Percentiles rank a stretch among this genome's conserved stretches.
phyloP scores from a whole-genome alignment of 2,797 vertebrate species.

The Adrianichthys oophorus region DNA sequence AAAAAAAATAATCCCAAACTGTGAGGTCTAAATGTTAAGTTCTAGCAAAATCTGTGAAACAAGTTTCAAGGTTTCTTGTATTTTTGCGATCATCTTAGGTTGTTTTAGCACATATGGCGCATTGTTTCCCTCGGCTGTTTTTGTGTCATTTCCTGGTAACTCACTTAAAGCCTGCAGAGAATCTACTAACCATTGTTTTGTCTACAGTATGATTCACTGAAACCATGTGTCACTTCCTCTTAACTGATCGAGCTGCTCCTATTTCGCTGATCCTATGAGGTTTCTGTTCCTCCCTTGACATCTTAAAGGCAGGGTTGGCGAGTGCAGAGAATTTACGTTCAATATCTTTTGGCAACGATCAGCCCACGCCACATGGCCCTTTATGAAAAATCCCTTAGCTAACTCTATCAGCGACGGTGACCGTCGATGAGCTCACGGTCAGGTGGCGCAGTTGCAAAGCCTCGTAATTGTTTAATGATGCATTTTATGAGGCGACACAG shows the following conservation, averaged over 20 bases:
- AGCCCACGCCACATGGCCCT: conserved; percentile 12
- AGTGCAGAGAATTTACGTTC: conserved; percentile 30
- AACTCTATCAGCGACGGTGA: conserved; percentile 52
- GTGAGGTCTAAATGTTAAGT: too few species aligned
- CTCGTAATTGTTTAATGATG: conserved; percentile 76
- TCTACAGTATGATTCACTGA: conserved; percentile 6
- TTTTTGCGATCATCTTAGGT: not conserved
- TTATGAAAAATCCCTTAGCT: conserved; percentile 11
- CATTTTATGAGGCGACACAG: conserved; percentile 68
- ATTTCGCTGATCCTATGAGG: conserved; percentile 24
- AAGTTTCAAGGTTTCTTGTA: not conserved
- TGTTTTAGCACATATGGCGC: not conserved
- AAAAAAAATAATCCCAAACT: too few species aligned
- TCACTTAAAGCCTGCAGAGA: conserved; percentile 3
- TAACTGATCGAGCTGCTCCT: conserved; percentile 21
- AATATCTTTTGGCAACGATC: conserved; percentile 36
- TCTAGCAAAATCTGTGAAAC: not conserved
- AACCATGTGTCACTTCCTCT: conserved; percentile 11
- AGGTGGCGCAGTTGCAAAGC: conserved; percentile 58
- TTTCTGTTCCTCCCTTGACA: conserved; percentile 2
- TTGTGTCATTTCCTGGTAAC: not conserved
- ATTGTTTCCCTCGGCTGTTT: conserved; percentile 1
- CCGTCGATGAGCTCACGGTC: conserved; percentile 42
- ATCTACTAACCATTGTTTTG: conserved; percentile 17
- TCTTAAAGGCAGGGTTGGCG: conserved; percentile 23